These are phyloP conservation scores for Spea multiplicata DNA, from an alignment of 2,113 vertebrate species.

Conservation along the genomic window DNA sequence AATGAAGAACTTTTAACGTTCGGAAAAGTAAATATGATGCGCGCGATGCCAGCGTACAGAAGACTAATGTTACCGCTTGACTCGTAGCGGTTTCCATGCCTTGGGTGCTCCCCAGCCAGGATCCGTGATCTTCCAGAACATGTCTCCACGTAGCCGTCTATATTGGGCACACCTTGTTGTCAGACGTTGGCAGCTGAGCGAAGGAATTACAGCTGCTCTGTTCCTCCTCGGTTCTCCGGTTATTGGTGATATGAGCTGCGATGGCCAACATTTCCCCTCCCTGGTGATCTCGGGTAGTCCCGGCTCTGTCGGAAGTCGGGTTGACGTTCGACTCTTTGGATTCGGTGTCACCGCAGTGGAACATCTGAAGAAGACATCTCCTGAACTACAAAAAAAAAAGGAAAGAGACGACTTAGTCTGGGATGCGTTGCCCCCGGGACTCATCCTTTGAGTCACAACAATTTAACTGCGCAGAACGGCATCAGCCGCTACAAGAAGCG, in stretches of 20 bases:
- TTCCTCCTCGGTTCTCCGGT: constrained; percentile 58
- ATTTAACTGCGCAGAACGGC: no score
- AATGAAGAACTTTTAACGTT: background rate
- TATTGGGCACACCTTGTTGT: constrained; percentile 72
- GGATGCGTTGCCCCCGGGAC: background rate
- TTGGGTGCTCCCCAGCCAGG: background rate
- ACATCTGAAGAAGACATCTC: constrained; percentile 77
- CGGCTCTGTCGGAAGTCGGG: constrained; percentile 61
- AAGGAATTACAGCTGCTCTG: constrained; percentile 59
- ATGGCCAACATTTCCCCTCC: constrained; percentile 69
- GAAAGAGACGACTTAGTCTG: background rate
- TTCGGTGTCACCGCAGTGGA: constrained; percentile 58
- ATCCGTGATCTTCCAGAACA: background rate
- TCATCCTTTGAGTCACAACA: no score
- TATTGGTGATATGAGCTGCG: constrained; percentile 57
- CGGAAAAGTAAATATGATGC: background rate
- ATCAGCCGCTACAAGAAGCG: no score
- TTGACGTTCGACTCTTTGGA: constrained; percentile 60
- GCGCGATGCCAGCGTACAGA: background rate
- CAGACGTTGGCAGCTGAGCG: constrained; percentile 63
- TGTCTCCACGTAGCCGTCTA: constrained; percentile 40
- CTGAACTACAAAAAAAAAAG: constrained; percentile 75
- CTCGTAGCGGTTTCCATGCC: background rate
- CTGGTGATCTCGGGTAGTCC: constrained; percentile 60
- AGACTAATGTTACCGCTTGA: background rate